Evolutionary conservation across 2,797 vertebrate genomes (phyloP), one percentile per base, ranked within the genome.

Genomic region (Melanotaenia parkinsoni): DNA sequence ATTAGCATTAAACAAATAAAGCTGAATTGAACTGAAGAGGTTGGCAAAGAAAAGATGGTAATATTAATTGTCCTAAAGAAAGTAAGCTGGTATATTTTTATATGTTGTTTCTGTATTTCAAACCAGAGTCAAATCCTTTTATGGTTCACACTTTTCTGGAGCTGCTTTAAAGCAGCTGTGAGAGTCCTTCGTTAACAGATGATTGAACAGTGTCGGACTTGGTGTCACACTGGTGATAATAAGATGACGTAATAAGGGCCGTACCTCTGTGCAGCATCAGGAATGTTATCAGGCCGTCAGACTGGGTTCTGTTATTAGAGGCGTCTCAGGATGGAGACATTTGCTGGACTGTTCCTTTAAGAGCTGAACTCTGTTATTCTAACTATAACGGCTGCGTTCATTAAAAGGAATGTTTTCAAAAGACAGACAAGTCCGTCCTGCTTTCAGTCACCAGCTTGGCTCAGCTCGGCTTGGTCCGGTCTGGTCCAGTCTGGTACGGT

Each of bases 401-500:
- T 13, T 16, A 38, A 83, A 76, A 88, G 80, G 83, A 86, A 88
- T 88, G 78, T 78, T 72, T 47, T 61, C 53, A 30, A 76, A 82
- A 61, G 67, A 37, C 35, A 37, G 35, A 10, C 35, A 54, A 1
- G 45, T 54, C 47, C 16, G 50, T 43, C 58, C 88, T 89, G 87
- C 51, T 74, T 74, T 82, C 58, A 63, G 62, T 92, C 86, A 83
- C 32, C 12, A 11, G 35, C 11, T 37, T 11, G 10, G 9, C 35
- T 35, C 33, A 2, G 33, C 6, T 35, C 33, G n/a, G 47, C 30
- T 20, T 22, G 33, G 38, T 37, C 43, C 24, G 24, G 24, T 26
- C 24, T 26, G 24, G 24, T 26, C 24, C 24, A 26, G 24, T 26
- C 24, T 26, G 24, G 24, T 26, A 1, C 30, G 33, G 38, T 37